These are phyloP conservation scores for Eriocheir sinensis DNA, from an alignment of 1,140 invertebrate genomes.

Conservation along the genomic window DNA sequence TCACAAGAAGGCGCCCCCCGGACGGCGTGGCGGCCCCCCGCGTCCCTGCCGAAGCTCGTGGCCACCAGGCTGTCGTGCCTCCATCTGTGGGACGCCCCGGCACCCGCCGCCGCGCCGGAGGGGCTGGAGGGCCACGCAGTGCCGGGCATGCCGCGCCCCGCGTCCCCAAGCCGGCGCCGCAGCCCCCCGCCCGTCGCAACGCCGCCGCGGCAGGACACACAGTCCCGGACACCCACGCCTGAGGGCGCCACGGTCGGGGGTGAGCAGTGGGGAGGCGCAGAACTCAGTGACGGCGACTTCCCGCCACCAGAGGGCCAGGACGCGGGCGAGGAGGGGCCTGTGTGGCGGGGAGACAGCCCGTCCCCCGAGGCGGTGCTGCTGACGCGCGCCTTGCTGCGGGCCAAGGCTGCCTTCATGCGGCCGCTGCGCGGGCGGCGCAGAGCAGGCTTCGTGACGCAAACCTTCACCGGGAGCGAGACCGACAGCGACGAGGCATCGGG, in stretches of 20 bases:
- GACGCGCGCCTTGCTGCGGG: background rate
- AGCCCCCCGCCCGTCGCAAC: no score
- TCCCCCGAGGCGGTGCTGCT: background rate
- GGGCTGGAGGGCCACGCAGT: no score
- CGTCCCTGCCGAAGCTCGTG: background rate
- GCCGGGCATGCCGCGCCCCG: no score
- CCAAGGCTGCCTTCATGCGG: constrained; percentile 4
- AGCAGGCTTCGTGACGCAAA: background rate
- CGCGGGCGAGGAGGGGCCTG: background rate
- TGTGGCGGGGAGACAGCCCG: background rate
- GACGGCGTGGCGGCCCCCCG: background rate
- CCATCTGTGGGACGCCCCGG: background rate
- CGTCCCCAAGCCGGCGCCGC: no score
- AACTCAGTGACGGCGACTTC: no score
- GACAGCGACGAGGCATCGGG: background rate
- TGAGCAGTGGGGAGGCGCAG: background rate
- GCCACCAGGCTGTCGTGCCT: background rate
- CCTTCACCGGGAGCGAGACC: background rate
- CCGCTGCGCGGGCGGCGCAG: constrained; percentile 6
- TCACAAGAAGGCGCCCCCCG: background rate
- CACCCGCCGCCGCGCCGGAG: background rate
- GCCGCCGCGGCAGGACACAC: no score
- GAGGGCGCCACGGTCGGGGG: background rate
- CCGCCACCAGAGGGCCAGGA: background rate
- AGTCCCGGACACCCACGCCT: no score